Conservation (phyloP, 2,113 vertebrate genomes). For the Labeo catla region DNA sequence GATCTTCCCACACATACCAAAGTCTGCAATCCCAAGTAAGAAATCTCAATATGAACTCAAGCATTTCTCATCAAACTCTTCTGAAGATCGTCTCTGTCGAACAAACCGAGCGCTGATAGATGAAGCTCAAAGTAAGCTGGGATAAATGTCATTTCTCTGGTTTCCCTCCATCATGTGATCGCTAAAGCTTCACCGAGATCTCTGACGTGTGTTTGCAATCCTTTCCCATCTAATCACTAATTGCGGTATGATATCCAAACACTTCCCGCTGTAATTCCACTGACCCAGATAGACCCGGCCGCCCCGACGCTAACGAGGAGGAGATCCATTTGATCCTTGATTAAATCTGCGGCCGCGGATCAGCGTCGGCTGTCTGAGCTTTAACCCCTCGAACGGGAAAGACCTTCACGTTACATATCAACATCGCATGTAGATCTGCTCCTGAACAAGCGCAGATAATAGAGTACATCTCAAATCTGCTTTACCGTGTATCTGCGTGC, state of each 20-base stretch:
- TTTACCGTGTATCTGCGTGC: conserved; percentile 17
- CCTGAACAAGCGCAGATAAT: conserved; percentile 43
- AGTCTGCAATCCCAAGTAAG: background rate
- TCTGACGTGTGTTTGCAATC: background rate
- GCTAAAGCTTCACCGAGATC: conserved; percentile 10
- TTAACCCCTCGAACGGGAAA: background rate
- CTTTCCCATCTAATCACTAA: conserved; percentile 36
- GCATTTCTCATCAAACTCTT: background rate
- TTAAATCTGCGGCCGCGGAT: conserved; percentile 44
- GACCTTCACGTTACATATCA: background rate
- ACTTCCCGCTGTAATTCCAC: conserved; percentile 46
- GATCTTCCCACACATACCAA: background rate
- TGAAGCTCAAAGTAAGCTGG: background rate
- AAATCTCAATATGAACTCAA: background rate
- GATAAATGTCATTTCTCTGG: background rate
- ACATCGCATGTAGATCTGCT: background rate
- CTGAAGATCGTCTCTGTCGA: background rate
- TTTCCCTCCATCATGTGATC: conserved; percentile 13
- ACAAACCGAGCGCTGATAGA: background rate
- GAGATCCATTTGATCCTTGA: conserved; percentile 51
- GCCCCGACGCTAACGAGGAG: conserved; percentile 27
- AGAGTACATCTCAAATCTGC: conserved; percentile 54
- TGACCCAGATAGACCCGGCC: conserved; percentile 54
- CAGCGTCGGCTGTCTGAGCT: background rate
- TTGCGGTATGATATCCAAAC: conserved; percentile 46